Conservation (phyloP, 2,888 invertebrate species). For the Prionchulus punctatus region DNA sequence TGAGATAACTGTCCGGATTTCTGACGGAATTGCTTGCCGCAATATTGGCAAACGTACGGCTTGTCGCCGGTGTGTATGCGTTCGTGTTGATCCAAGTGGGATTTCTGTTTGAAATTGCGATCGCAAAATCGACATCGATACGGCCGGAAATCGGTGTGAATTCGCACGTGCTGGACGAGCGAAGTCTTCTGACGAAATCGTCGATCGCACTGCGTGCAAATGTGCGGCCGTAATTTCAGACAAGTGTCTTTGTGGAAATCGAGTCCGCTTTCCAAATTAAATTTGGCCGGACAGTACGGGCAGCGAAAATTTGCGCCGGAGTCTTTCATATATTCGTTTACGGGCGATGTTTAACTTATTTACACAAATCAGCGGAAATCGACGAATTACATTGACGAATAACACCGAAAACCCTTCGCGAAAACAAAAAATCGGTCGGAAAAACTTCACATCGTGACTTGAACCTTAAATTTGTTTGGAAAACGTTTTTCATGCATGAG, state of each 20-base stretch:
- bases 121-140: slow-evolving; percentile 3
- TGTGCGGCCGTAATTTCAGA: neutral
- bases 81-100: slow-evolving; percentile 8
- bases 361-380: too few relatives aligned
- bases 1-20: neutral
- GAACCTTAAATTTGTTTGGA: too few relatives aligned
- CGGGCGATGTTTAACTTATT: too few relatives aligned
- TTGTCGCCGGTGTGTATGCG: slow-evolving; percentile 7
- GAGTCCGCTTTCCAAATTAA: neutral
- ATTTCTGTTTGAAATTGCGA: slow-evolving; percentile 1
- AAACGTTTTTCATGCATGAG: too few relatives aligned
- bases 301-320: too few relatives aligned
- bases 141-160: slow-evolving; percentile 7
- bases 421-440: too few relatives aligned
- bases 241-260: neutral
- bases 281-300: neutral
- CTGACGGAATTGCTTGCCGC: slow-evolving; percentile 3
- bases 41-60: slow-evolving; percentile 4
- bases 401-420: too few relatives aligned
- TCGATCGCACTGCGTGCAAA: neutral
- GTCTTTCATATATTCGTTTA: too few relatives aligned
- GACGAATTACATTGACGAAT: too few relatives aligned
- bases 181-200: slow-evolving; percentile 1
- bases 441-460: too few relatives aligned
- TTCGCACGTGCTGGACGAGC: slow-evolving; percentile 7